A percentile compares a stretch with the other conserved stretches of the same genome.
phyloP scores from a whole-genome alignment of 2,797 vertebrate species.

The Clarias laeviceps region DNA sequence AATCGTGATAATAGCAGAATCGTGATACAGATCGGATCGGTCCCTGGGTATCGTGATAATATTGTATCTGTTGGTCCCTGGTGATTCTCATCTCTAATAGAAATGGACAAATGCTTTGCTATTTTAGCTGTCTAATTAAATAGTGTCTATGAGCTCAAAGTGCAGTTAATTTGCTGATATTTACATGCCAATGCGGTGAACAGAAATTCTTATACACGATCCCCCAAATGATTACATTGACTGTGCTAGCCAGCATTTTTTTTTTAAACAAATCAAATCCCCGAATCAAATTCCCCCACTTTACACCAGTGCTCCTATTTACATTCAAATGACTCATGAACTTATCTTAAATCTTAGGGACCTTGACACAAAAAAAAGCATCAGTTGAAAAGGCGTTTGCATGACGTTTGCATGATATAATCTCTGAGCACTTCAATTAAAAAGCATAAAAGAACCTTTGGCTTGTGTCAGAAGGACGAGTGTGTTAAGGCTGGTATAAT shows the following conservation, averaged over 20 bases:
- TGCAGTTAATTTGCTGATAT: background rate
- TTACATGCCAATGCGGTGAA: slow-evolving; percentile 1
- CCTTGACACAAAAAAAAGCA: slow-evolving; percentile 30
- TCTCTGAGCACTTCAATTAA: slow-evolving; percentile 33
- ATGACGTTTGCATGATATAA: slow-evolving; percentile 34
- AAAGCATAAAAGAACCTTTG: slow-evolving; percentile 20
- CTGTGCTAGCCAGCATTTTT: background rate
- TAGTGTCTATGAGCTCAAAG: background rate
- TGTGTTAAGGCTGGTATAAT: background rate
- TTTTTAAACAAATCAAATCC: slow-evolving; percentile 32
- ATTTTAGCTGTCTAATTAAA: background rate
- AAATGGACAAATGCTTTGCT: background rate
- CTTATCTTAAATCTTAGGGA: slow-evolving; percentile 35
- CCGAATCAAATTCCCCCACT: slow-evolving; percentile 11
- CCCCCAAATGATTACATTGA: background rate
- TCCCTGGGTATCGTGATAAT: no score
- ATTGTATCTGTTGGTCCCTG: no score
- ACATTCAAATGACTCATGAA: slow-evolving; percentile 29
- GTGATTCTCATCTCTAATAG: no score
- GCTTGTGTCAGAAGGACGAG: background rate
- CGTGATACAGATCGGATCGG: no score
- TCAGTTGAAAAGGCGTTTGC: slow-evolving; percentile 34
- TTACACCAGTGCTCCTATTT: slow-evolving; percentile 20
- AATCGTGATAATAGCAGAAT: no score
- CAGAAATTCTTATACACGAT: background rate